phyloP scores from a whole-genome alignment of 1,140 invertebrate species.

The Diachasmimorpha longicaudata region DNA sequence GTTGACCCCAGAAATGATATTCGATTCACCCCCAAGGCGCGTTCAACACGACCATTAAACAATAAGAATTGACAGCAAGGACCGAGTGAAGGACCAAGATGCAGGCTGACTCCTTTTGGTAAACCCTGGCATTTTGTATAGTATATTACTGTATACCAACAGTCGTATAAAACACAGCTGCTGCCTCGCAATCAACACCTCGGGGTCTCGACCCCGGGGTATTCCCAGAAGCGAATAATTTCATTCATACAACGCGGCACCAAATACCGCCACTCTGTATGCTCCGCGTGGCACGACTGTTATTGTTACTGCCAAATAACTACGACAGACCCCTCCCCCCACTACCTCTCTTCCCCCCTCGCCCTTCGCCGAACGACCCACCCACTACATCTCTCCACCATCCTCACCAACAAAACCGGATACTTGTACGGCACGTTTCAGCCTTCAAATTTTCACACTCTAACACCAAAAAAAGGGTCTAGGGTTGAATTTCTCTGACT shows the following conservation, averaged over 20 bases:
- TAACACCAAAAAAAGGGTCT: no score
- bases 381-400: conserved; percentile 39
- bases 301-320: conserved; percentile 57
- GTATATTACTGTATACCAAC: not conserved
- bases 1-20: conserved; percentile 22
- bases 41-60: conserved; percentile 57
- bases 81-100: conserved; percentile 35
- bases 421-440: conserved; percentile 1
- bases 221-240: conserved; percentile 60
- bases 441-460: not conserved
- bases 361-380: conserved; percentile 38
- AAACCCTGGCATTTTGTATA: not conserved
- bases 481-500: no score
- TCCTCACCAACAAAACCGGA: not conserved
- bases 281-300: conserved; percentile 54
- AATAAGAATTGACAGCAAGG: conserved; percentile 42
- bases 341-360: not conserved
- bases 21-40: conserved; percentile 51
- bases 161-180: conserved; percentile 45
- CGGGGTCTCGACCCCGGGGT: conserved; percentile 33
- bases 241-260: conserved; percentile 56
- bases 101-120: conserved; percentile 1
- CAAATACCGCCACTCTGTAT: conserved; percentile 45
- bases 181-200: conserved; percentile 44
- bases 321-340: conserved; percentile 45